Base-by-base conservation (phyloP, 2,113 vertebrate species). In the Cyprinodon variegatus region DNA sequence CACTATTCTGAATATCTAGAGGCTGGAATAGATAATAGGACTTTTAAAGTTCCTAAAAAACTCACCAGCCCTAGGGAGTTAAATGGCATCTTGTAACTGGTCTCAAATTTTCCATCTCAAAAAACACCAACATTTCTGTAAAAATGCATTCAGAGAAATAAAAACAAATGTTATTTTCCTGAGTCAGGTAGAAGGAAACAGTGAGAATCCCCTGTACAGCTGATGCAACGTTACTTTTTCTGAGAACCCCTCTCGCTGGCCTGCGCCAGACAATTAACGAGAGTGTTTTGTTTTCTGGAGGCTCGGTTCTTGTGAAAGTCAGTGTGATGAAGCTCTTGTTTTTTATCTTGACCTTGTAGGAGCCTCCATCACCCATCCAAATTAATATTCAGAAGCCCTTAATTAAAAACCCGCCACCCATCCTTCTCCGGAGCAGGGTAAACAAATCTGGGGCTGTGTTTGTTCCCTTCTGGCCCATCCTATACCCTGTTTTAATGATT, bases 381-480 rank as follows among this genome's bases (percentile, higher is more conserved):
- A 93, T 93, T 91, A 92, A 93, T 92, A 92, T 93, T 93, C 91
- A 93, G 83, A 93, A 89, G 85, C 78, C 82, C 85, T 92, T 92
- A 91, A 94, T 91, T 93, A 91, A 93, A 91, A 92, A 87, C 74
- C 79, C 74, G 76, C 84, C 89, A 90, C 86, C 90, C 63, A 38
- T 91, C 83, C 85, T 90, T 83, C 83, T 87, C 86, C 78, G 74
- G 84, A 90, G 87, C 82, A 86, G 88, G 77, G 86, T 92, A 94
- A 92, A 93, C 91, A 92, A 93, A 93, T 88, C 87, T 76, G 71
- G 81, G 83, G 84, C 86, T 88, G 86, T 93, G 92, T 93, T 92
- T 93, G 91, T 92, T 92, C 87, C 92, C 92, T 93, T 90, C 91
- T 91, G 87, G 93, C 89, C 89, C 77, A 90, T 91, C 90, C 88